Percentiles rank a stretch among this genome's conserved stretches.
These are phyloP conservation scores for Gymnoscopelus microlampas DNA, from an alignment of 2,797 vertebrate species.

Conservation along the genomic window DNA sequence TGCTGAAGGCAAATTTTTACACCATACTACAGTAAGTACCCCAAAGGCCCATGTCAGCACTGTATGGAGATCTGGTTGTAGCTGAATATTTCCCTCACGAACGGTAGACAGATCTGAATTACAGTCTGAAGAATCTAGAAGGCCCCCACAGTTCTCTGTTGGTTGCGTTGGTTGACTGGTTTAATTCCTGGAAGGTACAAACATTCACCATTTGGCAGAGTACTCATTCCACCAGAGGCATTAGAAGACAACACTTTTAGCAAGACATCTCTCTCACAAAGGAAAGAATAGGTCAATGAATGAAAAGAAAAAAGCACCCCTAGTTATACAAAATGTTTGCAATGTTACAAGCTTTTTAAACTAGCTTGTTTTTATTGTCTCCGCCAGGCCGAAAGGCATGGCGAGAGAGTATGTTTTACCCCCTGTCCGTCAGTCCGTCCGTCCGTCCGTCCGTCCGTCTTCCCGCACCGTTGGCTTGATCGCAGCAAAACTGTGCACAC, in stretches of 20 bases:
- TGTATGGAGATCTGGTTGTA: slow-evolving; percentile 44
- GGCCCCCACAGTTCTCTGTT: slow-evolving; percentile 38
- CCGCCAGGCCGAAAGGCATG: too few relatives aligned
- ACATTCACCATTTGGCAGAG: slow-evolving; percentile 68
- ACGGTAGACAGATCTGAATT: background rate
- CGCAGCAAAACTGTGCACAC: too few relatives aligned
- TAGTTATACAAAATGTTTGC: slow-evolving; percentile 55
- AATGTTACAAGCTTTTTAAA: slow-evolving; percentile 23
- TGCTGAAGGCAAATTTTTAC: slow-evolving; percentile 74
- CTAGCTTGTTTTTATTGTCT: too few relatives aligned
- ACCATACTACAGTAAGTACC: slow-evolving; percentile 53
- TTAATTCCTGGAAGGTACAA: slow-evolving; percentile 70
- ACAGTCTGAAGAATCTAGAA: background rate
- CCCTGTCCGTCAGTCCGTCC: too few relatives aligned
- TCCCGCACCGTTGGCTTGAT: too few relatives aligned
- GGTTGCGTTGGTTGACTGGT: slow-evolving; percentile 62
- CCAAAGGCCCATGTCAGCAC: slow-evolving; percentile 56
- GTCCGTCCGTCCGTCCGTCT: too few relatives aligned
- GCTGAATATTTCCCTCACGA: slow-evolving; percentile 38
- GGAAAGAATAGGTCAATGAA: slow-evolving; percentile 68
- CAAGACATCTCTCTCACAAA: slow-evolving; percentile 54
- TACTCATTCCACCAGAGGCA: slow-evolving; percentile 69
- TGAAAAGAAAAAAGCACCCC: slow-evolving; percentile 35
- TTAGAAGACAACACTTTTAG: slow-evolving; percentile 62
- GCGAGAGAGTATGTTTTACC: too few relatives aligned